phyloP scores from a whole-genome alignment of 2,113 vertebrate species.

The Osmerus eperlanus region DNA sequence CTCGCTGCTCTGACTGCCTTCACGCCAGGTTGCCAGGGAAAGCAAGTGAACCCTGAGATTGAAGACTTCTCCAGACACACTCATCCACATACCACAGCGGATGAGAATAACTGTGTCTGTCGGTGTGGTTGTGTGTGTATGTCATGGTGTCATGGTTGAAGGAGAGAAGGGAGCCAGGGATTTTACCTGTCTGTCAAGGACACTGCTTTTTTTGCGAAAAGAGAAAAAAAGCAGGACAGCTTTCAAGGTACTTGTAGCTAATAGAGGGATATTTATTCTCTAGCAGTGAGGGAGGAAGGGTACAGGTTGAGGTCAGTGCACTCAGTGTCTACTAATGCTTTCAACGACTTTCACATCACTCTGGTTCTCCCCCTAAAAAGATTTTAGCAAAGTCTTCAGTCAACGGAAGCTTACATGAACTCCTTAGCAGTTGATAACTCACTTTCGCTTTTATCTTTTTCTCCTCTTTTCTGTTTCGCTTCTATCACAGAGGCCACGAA shows the following conservation, averaged over 20 bases:
- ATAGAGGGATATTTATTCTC: conserved; percentile 53
- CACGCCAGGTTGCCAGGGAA: conserved; percentile 1
- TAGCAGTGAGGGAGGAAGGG: conserved; percentile 13
- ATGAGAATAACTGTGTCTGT: conserved; percentile 31
- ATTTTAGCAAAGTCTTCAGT: neutral
- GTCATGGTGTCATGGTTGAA: neutral
- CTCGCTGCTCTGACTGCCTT: no score
- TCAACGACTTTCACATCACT: neutral
- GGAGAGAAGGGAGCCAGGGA: neutral
- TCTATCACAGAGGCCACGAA: conserved; percentile 18
- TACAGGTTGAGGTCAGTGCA: conserved; percentile 49
- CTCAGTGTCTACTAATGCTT: conserved; percentile 33
- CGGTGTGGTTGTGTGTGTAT: neutral
- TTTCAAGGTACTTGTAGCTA: conserved; percentile 57
- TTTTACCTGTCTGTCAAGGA: neutral
- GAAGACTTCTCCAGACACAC: conserved; percentile 3
- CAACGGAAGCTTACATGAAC: neutral
- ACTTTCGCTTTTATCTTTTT: conserved; percentile 6
- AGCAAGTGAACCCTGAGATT: conserved; percentile 5
- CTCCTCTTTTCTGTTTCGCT: conserved; percentile 1
- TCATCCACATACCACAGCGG: conserved; percentile 13
- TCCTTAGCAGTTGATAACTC: conserved; percentile 13
- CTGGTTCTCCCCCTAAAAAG: no score
- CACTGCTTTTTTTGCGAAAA: conserved; percentile 15
- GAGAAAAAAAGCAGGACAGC: conserved; percentile 33